phyloP scores from a whole-genome alignment of 2,113 vertebrate species.

The Datnioides undecimradiatus region DNA sequence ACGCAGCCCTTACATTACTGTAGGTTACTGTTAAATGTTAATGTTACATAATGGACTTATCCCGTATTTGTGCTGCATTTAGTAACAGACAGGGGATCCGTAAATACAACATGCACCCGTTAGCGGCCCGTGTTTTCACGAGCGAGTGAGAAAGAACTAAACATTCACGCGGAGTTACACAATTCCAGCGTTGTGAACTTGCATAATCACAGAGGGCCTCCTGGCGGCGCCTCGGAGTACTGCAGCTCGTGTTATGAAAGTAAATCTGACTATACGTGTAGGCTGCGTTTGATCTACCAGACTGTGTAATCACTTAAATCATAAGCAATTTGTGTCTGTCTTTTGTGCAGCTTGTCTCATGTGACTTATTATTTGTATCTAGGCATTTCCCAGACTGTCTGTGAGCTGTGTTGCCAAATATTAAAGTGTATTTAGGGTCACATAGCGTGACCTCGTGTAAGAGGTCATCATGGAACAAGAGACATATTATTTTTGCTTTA shows the following conservation, averaged over 20 bases:
- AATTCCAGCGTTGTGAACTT: conserved; percentile 75
- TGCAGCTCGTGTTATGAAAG: conserved; percentile 47
- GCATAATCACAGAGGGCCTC: conserved; percentile 71
- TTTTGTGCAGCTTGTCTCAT: neutral
- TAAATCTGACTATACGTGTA: neutral
- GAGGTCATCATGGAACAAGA: neutral
- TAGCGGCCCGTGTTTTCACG: neutral
- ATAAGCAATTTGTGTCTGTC: neutral
- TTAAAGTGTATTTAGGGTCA: neutral
- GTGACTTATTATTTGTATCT: too few relatives aligned
- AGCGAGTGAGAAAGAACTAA: neutral
- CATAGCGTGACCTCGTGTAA: neutral
- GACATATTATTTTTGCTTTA: neutral
- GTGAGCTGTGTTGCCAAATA: neutral
- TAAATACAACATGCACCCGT: neutral
- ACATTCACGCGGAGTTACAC: conserved; percentile 73
- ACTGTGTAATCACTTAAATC: too few relatives aligned
- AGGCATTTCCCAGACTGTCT: neutral
- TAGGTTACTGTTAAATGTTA: conserved; percentile 29
- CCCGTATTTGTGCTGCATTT: neutral
- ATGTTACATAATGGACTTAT: conserved; percentile 54
- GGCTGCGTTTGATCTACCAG: neutral
- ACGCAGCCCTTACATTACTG: neutral
- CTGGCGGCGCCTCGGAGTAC: neutral
- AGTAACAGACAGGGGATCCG: neutral